Percentiles rank a stretch among this genome's conserved stretches.
phyloP scores from a whole-genome alignment of 2,113 vertebrate genomes.

The Pseudorectes ferrugineus region DNA sequence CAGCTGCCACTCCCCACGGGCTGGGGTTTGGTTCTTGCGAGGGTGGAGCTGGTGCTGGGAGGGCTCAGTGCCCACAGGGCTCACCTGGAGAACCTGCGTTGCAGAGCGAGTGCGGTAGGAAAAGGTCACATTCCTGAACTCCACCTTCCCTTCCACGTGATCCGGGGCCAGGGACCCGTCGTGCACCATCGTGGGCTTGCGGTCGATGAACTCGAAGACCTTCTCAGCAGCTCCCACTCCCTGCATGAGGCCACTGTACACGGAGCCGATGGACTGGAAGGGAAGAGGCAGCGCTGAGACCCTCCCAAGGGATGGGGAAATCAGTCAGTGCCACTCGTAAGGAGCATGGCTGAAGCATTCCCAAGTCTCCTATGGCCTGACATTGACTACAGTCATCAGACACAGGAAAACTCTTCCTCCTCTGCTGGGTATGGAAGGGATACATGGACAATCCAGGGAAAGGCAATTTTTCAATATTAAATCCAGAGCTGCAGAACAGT shows the following conservation, averaged over 20 bases:
- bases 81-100: constrained; percentile 86
- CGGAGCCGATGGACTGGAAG: constrained; percentile 85
- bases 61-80: rapidly evolving
- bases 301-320: background rate
- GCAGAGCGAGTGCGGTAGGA: constrained; percentile 87
- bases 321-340: rapidly evolving
- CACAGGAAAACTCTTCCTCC: background rate
- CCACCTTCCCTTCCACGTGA: constrained; percentile 82
- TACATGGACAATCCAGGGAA: background rate
- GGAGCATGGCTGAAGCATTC: background rate
- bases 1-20: background rate
- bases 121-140: constrained; percentile 89
- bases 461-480: background rate
- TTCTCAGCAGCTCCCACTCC: constrained; percentile 95
- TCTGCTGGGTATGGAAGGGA: background rate
- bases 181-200: constrained; percentile 78
- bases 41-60: background rate
- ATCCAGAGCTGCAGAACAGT: background rate
- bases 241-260: constrained; percentile 96
- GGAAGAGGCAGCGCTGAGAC: background rate
- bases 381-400: background rate
- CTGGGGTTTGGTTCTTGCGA: background rate
- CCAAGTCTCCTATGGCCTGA: background rate
- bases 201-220: constrained; percentile 93
- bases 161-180: constrained; percentile 83